Evolutionary conservation across 2,113 vertebrate genomes (phyloP), one percentile per base, ranked within the genome.

Genomic region (Tyto alba): DNA sequence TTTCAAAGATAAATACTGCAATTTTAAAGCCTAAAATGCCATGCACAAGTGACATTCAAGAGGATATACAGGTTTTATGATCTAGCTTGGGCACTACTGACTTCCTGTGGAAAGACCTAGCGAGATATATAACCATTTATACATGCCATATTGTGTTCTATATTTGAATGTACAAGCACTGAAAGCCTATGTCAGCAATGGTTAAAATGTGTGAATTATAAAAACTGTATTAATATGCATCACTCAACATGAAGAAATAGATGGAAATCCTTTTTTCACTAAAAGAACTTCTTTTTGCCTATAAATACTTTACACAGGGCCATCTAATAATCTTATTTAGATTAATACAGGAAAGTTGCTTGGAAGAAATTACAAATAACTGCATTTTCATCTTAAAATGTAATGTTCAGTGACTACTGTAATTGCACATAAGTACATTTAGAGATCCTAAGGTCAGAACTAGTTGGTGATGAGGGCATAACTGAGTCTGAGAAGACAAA

Each of bases 311-410:
- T 83, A 90, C 88, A 67, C 17, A 56, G 76, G 50, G 59, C 55
- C 79, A 88, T 72, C 27, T 56, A 69, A 89, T 72, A 21, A 78
- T 85, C 30, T 69, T 14, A 88, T 83, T 74, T 85, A 82, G 76
- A 96, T 85, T 89, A 93, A 95, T 84, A 92, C 40, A 96, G 89
- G 94, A 57, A 97, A 94, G 41, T 50, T 89, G 72, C 19, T 72
- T 72, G 57, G 48, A 56, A 91, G 38, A 76, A 91, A 88, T 91
- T 74, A 69, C 32, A 91, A 95, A 59, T 27, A 91, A 93, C 67
- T 34, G 20, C 56, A 69, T 62, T 96, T 81, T 89, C 36, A 88
- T n/a, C 62, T 88, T 18, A 47, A 95, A 95, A 94, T 91, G 68
- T 43, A 68, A 93, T 53, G 36, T 50, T 85, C 25, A 55, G 89